Base-by-base conservation (phyloP, 2,888 invertebrate genomes). In the Epinotia nisella region DNA sequence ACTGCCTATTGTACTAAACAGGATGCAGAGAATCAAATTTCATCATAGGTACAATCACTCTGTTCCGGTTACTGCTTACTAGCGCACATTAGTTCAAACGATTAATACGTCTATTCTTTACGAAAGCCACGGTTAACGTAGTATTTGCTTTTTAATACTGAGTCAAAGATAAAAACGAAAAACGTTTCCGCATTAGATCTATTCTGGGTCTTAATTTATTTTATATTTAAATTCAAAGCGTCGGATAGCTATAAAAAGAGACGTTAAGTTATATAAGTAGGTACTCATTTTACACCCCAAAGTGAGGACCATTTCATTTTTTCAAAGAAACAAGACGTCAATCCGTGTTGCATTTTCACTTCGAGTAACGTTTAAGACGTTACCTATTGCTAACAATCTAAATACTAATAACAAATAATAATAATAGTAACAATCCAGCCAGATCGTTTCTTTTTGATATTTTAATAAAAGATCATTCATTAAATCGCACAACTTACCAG, bases 401-500 rank as follows among this genome's bases (percentile, higher is more conserved):
- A n/a, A n/a, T n/a, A n/a, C n/a, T n/a, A n/a, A n/a, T n/a, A 29
- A 29, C 29, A 29, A 10, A 39, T 39, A 10, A 9, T 11, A 39
- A 10, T 39, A 11, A 39, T 39, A 39, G 39, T 39, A 39, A 39
- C 2, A 11, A 39, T 11, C 10, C 39, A 39, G 39, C 39, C 39
- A 39, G 11, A 29, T 29, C 29, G 7, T 29, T 29, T 39, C 2
- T 11, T 39, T 39, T 39, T 39, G 39, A 39, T 10, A 39, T 39
- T 9, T 39, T 39, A 39, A 2, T 39, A 10, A 5, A 51, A 51
- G 17, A 29, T 24, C 1, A 35, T 17, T 17, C 0, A 35, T 2
- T 4, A 3, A 24, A 29, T 45, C 21, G 17, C 0, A 13, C 15
- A 19, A 39, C 88, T 86, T 78, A 93, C 93, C 93, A 79, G 93